Percentiles rank a stretch among this genome's conserved stretches.
These are phyloP conservation scores for Mugil cephalus DNA, from an alignment of 2,113 vertebrate species.

Conservation along the genomic window DNA sequence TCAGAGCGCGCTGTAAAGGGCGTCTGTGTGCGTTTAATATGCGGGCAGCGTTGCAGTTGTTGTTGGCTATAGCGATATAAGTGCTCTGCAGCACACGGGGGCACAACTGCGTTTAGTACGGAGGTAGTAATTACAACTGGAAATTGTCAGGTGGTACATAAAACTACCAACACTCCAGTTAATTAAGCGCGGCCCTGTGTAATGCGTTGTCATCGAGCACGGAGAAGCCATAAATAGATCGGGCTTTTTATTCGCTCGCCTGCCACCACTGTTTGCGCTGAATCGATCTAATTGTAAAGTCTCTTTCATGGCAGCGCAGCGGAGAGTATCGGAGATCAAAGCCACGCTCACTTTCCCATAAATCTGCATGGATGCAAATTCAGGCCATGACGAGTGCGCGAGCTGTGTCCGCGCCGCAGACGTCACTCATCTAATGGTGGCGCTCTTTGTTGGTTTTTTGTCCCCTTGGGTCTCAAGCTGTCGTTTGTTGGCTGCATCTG, in stretches of 20 bases:
- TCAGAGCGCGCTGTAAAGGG: neutral
- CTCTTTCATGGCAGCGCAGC: slow-evolving; percentile 62
- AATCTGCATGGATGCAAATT: slow-evolving; percentile 41
- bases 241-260: slow-evolving; percentile 24
- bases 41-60: slow-evolving; percentile 19
- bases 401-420: slow-evolving; percentile 6
- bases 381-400: slow-evolving; percentile 8
- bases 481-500: neutral
- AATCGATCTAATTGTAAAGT: slow-evolving; percentile 74
- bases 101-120: slow-evolving; percentile 11
- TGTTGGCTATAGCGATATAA: slow-evolving; percentile 38
- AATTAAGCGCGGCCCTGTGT: slow-evolving; percentile 51
- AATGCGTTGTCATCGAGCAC: slow-evolving; percentile 37
- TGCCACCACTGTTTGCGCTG: slow-evolving; percentile 52
- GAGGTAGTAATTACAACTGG: slow-evolving; percentile 47
- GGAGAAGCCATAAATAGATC: slow-evolving; percentile 47
- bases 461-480: slow-evolving; percentile 11
- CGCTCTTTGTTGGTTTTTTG: neutral
- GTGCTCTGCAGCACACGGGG: slow-evolving; percentile 20
- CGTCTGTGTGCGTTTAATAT: slow-evolving; percentile 27
- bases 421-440: neutral
- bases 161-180: slow-evolving; percentile 44
- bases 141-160: slow-evolving; percentile 43
- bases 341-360: slow-evolving; percentile 13
- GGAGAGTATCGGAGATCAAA: slow-evolving; percentile 57